Base-by-base conservation (phyloP, 2,113 vertebrate species). In the Oostethus manadensis region DNA sequence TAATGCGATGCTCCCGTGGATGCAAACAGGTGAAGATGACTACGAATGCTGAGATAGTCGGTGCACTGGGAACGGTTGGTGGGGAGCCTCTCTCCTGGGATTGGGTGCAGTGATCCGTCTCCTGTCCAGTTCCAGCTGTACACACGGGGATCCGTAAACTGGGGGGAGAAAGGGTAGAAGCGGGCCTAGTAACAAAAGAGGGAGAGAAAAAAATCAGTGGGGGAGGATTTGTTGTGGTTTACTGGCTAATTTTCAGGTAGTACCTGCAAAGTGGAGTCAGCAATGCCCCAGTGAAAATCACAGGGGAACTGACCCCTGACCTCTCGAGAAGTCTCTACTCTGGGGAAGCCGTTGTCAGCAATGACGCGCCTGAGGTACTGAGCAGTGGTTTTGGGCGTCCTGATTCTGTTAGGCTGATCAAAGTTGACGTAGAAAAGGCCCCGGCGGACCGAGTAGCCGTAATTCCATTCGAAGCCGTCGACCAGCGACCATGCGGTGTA, bases 381-480 rank as follows among this genome's bases (percentile, higher is more conserved):
- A 42, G 96, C 94, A 0, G 92, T 92, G 48, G 94, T 93, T 75
- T 99, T 99, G 4, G 94, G 92, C 55, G 88, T 82, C 70, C 94
- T 92, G 78, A 84, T 89, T 70, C 90, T 89, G 58, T 87, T 79
- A 46, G 85, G 50, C 5, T 89, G 89, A 38, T 71, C 86, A 70
- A 97, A 94, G 74, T 99, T 90, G 2, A 97, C 73, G 51, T 94
- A 94, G 83, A 98, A 98, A 10, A 99, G 86, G 26, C 97, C 96
- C 0, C 93, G 88, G 51, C 94, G 90, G n/a, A 85, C 79, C 21
- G 61, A 85, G 68, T 93, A 92, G 23, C 87, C 91, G 4, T 93
- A 87, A 60, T 93, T 93, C 97, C 97, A 99, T 80, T 99, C 97
- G 56, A 93, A 97, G 62, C 95, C 94, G 55, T 99, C 97, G 43